phyloP scores from a whole-genome alignment of 2,797 vertebrate species.

The Peromyscus nudipes region DNA sequence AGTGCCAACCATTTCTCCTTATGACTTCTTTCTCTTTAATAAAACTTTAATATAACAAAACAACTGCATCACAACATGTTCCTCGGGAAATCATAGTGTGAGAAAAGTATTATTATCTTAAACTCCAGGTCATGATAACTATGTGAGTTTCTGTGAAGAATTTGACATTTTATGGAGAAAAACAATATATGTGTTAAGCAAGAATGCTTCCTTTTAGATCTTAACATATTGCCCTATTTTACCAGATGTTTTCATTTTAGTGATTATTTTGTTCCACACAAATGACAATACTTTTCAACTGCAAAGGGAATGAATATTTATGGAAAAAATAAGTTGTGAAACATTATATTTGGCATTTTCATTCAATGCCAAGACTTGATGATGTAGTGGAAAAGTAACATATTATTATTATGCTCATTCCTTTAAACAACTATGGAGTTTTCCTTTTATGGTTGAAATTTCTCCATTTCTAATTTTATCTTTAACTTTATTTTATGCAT shows the following conservation, averaged over 20 bases:
- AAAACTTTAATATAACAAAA: constrained; percentile 58
- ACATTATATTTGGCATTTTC: constrained; percentile 78
- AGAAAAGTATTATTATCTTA: constrained; percentile 50
- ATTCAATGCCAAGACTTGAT: constrained; percentile 68
- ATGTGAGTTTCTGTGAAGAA: constrained; percentile 22
- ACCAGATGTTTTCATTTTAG: constrained; percentile 83
- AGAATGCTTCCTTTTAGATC: constrained; percentile 39
- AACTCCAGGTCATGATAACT: constrained; percentile 27
- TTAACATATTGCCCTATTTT: constrained; percentile 69
- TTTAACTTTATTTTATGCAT: constrained; percentile 23
- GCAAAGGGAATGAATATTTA: constrained; percentile 80
- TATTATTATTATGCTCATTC: constrained; percentile 71
- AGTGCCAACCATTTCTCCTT: constrained; percentile 76
- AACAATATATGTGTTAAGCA: constrained; percentile 34
- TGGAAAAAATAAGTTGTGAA: constrained; percentile 79
- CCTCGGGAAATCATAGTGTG: background rate
- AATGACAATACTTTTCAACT: constrained; percentile 78
- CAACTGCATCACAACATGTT: constrained; percentile 10
- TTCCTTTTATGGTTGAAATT: constrained; percentile 75
- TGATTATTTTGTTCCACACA: constrained; percentile 59
- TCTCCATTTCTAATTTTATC: constrained; percentile 68
- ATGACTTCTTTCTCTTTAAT: constrained; percentile 68
- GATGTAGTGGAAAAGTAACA: constrained; percentile 62
- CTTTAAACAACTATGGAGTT: constrained; percentile 71
- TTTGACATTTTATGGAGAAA: constrained; percentile 47